Evolutionary conservation across 2,797 vertebrate species (phyloP), one percentile per base, ranked within the genome.

Genomic region (Odontamblyopus rebecca): DNA sequence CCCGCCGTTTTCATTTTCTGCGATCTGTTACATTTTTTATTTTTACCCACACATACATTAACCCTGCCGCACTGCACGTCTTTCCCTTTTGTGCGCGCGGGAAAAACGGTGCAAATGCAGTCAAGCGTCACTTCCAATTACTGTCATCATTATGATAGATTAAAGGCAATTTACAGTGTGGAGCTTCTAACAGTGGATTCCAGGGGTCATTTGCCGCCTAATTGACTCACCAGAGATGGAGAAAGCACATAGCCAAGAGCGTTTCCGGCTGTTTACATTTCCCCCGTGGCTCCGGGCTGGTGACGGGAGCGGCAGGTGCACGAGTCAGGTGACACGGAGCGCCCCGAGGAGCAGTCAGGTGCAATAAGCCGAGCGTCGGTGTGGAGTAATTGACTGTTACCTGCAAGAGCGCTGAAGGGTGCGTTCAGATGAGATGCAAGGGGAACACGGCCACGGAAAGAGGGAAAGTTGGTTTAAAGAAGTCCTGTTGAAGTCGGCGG

Each of bases 181-280:
- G 86, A 86, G 85, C 90, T 89, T 89, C 89, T 91, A 89, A 90
- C 86, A 85, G 85, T 84, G 82, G 78, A 86, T 90, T 92, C 80
- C 79, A 84, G 82, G 92, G 93, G 91, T 93, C 92, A 93, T 94
- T 94, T 93, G 84, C 87, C 93, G 90, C 91, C 88, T 93, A 94
- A 94, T 92, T 93, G 92, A 91, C 91, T 92, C 80, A 70, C 85
- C 77, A 85, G 69, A 80, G 82, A 89, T 87, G 88, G 88, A 86
- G 73, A 90, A 86, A 85, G 79, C 86, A 85, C 84, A 89, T 60
- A 82, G 86, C 90, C 29, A 3, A 70, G 54, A 78, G 80, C 29
- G 77, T 85, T 84, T 82, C 78, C 86, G 19, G 16, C 83, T 88
- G 84, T 90, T 89, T 90, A 86, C 81, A 76, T 86, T 88, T 80